Conservation (phyloP, 1,140 invertebrate species). For the Babylonia areolata region DNA sequence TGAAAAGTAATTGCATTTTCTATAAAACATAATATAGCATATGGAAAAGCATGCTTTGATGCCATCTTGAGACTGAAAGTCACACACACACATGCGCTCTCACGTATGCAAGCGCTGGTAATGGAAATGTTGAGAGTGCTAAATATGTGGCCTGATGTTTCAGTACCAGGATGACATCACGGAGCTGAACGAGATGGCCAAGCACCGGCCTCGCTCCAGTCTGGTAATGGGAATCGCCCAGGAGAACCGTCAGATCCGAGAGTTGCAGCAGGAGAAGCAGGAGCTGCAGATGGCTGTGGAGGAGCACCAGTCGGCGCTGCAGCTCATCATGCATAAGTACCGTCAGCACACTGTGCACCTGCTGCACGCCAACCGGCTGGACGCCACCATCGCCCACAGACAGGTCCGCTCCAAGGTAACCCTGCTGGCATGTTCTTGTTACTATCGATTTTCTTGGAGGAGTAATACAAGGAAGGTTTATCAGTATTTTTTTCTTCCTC, state of each 20-base stretch:
- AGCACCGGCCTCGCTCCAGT: conserved; percentile 90
- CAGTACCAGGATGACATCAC: conserved; percentile 96
- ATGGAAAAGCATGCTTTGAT: too few relatives aligned
- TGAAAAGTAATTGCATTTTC: too few relatives aligned
- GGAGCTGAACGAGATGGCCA: conserved; percentile 90
- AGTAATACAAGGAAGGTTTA: too few relatives aligned
- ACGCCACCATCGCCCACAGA: conserved; percentile 72
- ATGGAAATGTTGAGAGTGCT: too few relatives aligned
- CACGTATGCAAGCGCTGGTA: too few relatives aligned
- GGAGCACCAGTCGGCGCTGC: conserved; percentile 94
- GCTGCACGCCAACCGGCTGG: conserved; percentile 84
- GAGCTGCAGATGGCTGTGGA: conserved; percentile 91
- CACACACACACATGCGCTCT: too few relatives aligned
- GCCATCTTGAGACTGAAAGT: too few relatives aligned
- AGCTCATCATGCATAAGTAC: conserved; percentile 98
- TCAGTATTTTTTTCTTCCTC: too few relatives aligned
- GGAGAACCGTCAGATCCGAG: conserved; percentile 85
- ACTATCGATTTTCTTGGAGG: too few relatives aligned
- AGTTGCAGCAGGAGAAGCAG: conserved; percentile 93
- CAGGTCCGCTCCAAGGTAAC: conserved; percentile 63
- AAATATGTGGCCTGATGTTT: conserved; percentile 58
- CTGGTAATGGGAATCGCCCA: conserved; percentile 94
- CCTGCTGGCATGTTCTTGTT: too few relatives aligned
- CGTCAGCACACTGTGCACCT: conserved; percentile 91
- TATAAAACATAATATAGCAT: too few relatives aligned